Evolutionary conservation across 2,797 vertebrate genomes (phyloP).

Genomic region (Cryptoblepharus egeriae): DNA sequence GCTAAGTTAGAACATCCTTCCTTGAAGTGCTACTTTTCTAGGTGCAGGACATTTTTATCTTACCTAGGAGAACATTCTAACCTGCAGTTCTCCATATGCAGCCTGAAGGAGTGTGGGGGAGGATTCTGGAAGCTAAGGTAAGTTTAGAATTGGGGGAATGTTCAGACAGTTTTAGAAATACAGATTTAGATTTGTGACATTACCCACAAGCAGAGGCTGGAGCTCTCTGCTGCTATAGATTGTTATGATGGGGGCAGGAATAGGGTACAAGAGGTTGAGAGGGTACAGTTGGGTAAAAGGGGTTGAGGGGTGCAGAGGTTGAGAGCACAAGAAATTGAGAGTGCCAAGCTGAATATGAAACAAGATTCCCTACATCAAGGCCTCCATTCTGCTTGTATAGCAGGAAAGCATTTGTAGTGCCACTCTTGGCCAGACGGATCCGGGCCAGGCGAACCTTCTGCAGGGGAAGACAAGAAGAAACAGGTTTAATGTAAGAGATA

Average conservation of each 20-base stretch:
- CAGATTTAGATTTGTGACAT: neutral
- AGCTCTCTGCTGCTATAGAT: neutral
- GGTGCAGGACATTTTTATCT: neutral
- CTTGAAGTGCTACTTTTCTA: neutral
- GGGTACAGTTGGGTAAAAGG: too few species aligned
- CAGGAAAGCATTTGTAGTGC: constrained; percentile 89
- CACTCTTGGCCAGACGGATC: constrained; percentile 90
- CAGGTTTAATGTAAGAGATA: neutral
- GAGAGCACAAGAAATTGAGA: neutral
- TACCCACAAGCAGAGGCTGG: too few species aligned
- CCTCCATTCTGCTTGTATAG: constrained; percentile 88
- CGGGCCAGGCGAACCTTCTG: constrained; percentile 91
- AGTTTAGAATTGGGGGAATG: neutral
- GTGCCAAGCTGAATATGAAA: neutral
- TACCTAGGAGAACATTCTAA: neutral
- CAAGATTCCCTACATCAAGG: constrained; percentile 72
- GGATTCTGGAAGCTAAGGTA: neutral
- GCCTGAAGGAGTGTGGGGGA: neutral
- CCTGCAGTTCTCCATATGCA: neutral
- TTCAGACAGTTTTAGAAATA: neutral
- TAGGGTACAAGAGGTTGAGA: constrained; percentile 5
- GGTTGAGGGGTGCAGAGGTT: too few species aligned
- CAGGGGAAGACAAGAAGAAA: neutral
- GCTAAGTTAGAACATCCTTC: neutral
- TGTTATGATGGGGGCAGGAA: neutral